Evolutionary conservation across 2,113 vertebrate species (phyloP).

Genomic region (Syngnathoides biaculeatus): DNA sequence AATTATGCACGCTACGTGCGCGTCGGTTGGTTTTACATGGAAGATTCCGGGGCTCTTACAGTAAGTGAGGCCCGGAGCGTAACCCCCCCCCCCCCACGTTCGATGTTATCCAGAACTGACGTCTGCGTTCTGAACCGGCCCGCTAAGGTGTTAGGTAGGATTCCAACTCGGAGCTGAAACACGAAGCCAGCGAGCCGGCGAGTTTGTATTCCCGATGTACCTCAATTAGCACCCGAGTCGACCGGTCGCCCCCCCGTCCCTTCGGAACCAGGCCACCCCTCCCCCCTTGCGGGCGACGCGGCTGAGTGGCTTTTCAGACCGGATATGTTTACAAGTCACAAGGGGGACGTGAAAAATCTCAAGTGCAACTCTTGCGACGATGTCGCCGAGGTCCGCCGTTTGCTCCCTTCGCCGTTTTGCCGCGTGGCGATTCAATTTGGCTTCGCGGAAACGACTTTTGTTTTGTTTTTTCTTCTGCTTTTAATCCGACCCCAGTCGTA

Average conservation of each 20-base stretch:
- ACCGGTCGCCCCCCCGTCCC: conserved; percentile 3
- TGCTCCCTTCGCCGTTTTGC: conserved; percentile 4
- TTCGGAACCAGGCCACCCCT: not conserved
- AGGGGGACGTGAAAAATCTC: conserved; percentile 17
- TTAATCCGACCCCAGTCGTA: not conserved
- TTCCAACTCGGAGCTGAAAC: conserved; percentile 62
- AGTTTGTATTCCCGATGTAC: conserved; percentile 41
- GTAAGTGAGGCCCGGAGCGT: not conserved
- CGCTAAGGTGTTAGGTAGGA: conserved; percentile 43
- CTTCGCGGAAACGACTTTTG: not conserved
- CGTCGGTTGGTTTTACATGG: not conserved
- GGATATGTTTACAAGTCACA: conserved; percentile 41
- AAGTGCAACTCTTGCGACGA: conserved; percentile 24
- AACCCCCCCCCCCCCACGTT: not conserved
- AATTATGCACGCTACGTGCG: too few relatives aligned
- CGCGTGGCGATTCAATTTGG: conserved; percentile 6
- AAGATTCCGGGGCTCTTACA: not conserved
- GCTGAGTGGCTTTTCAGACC: conserved; percentile 28
- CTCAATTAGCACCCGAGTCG: conserved; percentile 62
- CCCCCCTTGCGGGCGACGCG: conserved; percentile 20
- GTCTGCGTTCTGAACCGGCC: conserved; percentile 43
- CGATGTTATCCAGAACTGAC: conserved; percentile 36
- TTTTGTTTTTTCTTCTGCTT: conserved; percentile 1
- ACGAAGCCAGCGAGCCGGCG: conserved; percentile 32
- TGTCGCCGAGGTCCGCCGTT: conserved; percentile 8